Percentiles rank a stretch among this genome's conserved stretches.
These are phyloP conservation scores for Gerosis bhagava DNA, from an alignment of 2,888 invertebrate species.

Conservation along the genomic window DNA sequence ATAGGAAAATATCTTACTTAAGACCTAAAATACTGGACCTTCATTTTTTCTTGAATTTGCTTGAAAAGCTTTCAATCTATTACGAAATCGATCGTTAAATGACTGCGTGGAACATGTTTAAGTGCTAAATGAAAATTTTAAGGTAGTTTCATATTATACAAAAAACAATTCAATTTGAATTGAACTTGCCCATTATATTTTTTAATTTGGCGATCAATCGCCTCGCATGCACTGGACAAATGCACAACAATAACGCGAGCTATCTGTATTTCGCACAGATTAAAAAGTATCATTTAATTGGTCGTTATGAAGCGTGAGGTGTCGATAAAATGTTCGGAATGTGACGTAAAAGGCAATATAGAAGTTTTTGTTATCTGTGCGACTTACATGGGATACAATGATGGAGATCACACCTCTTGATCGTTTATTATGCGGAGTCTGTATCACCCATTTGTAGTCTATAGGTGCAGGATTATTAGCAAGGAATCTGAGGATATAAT, in stretches of 20 bases:
- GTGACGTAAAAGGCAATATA: constrained; percentile 26
- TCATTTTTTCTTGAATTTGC: too few species aligned
- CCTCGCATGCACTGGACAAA: neutral
- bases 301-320: constrained; percentile 34
- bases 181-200: too few species aligned
- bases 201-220: too few species aligned
- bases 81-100: too few species aligned
- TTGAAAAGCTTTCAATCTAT: too few species aligned
- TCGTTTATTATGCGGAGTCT: constrained; percentile 15
- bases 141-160: too few species aligned
- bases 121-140: too few species aligned
- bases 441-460: constrained; percentile 7
- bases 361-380: constrained; percentile 20
- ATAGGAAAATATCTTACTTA: too few species aligned
- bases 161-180: too few species aligned
- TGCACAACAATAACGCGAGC: constrained; percentile 8
- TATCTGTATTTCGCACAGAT: constrained; percentile 33
- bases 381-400: constrained; percentile 21
- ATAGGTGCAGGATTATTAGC: constrained; percentile 14
- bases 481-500: constrained; percentile 12
- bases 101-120: too few species aligned
- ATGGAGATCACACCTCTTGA: constrained; percentile 16
- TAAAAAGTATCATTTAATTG: constrained; percentile 38
- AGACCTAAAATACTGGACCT: too few species aligned
- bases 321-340: constrained; percentile 34